phyloP scores from a whole-genome alignment of 2,113 vertebrate species.

The Halcyon malimbica region DNA sequence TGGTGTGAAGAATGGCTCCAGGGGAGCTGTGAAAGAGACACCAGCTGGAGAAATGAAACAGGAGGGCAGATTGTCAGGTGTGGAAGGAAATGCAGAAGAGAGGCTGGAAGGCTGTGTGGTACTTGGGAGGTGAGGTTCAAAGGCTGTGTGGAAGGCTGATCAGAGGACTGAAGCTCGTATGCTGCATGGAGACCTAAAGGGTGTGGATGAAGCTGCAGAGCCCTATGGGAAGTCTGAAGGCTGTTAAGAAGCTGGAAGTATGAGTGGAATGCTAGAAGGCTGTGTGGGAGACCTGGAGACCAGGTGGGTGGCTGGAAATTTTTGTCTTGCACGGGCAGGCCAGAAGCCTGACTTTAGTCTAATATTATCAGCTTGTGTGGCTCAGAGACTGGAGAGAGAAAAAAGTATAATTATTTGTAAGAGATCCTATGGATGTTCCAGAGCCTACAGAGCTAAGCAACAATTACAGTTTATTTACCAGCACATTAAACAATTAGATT shows the following conservation, averaged over 20 bases:
- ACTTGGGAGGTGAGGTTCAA: not conserved
- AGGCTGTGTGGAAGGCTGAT: not conserved
- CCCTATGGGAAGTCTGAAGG: not conserved
- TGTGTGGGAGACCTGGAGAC: not conserved
- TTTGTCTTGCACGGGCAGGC: accelerated
- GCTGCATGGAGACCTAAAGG: not conserved
- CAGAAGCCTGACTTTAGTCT: not conserved
- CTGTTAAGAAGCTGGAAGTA: not conserved
- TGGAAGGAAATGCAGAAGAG: not conserved
- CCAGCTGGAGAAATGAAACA: not conserved
- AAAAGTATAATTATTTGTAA: not conserved
- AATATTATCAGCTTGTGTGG: not conserved
- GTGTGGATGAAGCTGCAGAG: not conserved
- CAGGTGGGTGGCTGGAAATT: not conserved
- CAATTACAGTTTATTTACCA: not conserved
- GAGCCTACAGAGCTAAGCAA: not conserved
- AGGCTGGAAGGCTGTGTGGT: not conserved
- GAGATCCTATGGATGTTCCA: not conserved
- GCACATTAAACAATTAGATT: not conserved
- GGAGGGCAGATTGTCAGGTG: not conserved
- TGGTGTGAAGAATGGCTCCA: not conserved
- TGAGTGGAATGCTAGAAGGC: not conserved
- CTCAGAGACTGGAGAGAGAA: not conserved
- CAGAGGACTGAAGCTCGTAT: not conserved
- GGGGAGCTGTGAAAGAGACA: not conserved